Base-by-base conservation (phyloP, 1,140 invertebrate genomes). In the Hycleus phaleratus region DNA sequence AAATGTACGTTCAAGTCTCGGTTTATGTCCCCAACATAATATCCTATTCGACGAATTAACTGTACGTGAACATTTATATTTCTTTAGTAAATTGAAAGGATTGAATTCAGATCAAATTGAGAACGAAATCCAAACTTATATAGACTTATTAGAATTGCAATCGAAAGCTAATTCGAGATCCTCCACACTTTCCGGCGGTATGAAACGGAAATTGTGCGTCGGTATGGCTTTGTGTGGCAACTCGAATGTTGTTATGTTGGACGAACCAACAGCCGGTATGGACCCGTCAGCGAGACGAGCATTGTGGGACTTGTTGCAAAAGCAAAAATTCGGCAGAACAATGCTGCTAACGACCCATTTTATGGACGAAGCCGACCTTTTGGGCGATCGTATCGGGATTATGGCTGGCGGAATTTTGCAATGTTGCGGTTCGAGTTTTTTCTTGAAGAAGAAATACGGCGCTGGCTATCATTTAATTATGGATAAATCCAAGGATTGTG, bases 361-460 rank as follows among this genome's bases (percentile, higher is more conserved):
- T 74, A 97, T 98, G 93, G 95, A 97, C 73, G 95, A 98, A 77
- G 95, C 95, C 39, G 95, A 98, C 77, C 81, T 92, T 38, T 79
- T 98, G 2, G 94, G 93, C 1, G 93, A 97, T 76, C 79, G 93
- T 63, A 92, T 96, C 65, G 91, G 90, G 3, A 93, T 95, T 49
- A 87, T 97, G 80, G 84, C 88, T 60, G 78, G 80, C 18, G 93
- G 93, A 11, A 74, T 80, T 49, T 76, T 96, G 10, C 83, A 84
- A 65, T 93, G 91, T 69, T 85, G 83, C 74, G 93, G 92, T 38
- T 86, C 89, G 0, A 82, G 92, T n/a, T 82, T 94, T 74, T 93
- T 92, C 71, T 75, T 96, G 44, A 95, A 95, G 71, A 88, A 87
- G 61, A 82, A 85, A 61, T 88, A 91, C 68, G 92, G 91, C 82